Base-by-base conservation (phyloP, 92 coral and sea anemone genomes). In the Paramuricea clavata region DNA sequence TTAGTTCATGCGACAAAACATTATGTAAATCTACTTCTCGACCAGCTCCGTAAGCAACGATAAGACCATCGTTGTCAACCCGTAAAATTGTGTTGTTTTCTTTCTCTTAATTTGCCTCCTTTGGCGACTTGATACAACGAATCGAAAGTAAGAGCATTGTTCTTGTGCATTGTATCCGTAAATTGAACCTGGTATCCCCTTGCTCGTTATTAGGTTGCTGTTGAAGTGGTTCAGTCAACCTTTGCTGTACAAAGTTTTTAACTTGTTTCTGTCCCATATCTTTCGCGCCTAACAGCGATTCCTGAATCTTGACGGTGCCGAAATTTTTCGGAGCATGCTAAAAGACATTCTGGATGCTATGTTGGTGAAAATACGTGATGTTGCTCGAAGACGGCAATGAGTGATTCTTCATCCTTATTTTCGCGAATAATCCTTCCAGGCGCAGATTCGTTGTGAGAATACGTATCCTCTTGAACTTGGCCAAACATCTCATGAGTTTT, bases 311-410 rank as follows among this genome's bases (percentile, higher is more conserved):
- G 27, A 87, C 87, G 7, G 95, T 90, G 15, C 64, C 95, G 0
- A 93, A 90, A 79, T 93, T 89, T 69, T 93, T 90, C 2, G 92
- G 90, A 26, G 92, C 93, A 90, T 90, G 80, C 84, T 93, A 70
- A 85, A 49, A 90, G 95, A 81, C 92, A 83, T n/a, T 84, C 49
- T 69, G 90, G 95, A 81, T 90, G 93, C 25, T 52, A 76, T 50
- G 71, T 49, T 25, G 90, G 73, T 22, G 83, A 90, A 76, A 93
- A 93, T 34, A 90, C 90, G 33, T 87, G 82, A 49, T 49, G 87
- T 83, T 83, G 82, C 80, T 76, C 75, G 59, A 88, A 41, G 68
- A 64, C 62, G 41, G 92, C 61, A 59, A 65, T 54, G 76, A 93
- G 81, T 81, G 72, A 76, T 25, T 67, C 84, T 65, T 90, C 89